These are phyloP conservation scores for Orcinus orca DNA, from an alignment of 2,113 vertebrate species.

Conservation along the genomic window DNA sequence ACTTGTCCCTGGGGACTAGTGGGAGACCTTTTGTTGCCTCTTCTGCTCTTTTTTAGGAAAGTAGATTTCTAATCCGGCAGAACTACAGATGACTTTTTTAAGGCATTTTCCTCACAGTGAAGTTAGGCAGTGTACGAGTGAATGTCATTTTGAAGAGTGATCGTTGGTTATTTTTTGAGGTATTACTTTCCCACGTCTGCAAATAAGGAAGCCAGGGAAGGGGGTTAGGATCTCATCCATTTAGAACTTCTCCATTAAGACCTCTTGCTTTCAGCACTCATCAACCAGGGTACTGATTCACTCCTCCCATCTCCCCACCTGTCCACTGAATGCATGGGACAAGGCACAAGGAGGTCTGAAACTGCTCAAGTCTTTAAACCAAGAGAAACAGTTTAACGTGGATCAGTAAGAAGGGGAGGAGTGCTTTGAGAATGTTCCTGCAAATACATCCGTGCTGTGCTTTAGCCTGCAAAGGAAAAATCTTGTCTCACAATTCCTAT, in stretches of 20 bases:
- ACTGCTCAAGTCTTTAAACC: not conserved
- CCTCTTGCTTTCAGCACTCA: not conserved
- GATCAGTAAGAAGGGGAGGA: not conserved
- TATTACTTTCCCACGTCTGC: not conserved
- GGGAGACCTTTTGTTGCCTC: slow-evolving; percentile 24
- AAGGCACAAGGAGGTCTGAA: not conserved
- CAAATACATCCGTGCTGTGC: not conserved
- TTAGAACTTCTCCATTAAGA: not conserved
- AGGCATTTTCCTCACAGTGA: slow-evolving; percentile 32
- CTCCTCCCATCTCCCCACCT: not conserved
- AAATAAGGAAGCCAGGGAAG: not conserved
- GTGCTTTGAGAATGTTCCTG: not conserved
- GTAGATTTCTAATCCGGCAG: not conserved
- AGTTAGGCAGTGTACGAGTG: not conserved
- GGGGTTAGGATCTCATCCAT: not conserved
- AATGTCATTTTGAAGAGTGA: slow-evolving; percentile 28
- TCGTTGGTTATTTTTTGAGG: not conserved
- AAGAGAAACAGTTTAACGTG: not conserved
- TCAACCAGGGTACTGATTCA: not conserved
- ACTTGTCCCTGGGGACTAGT: slow-evolving; percentile 24
- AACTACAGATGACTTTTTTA: not conserved
- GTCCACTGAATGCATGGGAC: not conserved
- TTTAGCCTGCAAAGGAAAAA: not conserved
- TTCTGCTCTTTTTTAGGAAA: not conserved
- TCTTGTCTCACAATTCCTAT: not conserved